Evolutionary conservation across 2,797 vertebrate genomes (phyloP).

Genomic region (Tapera naevia): DNA sequence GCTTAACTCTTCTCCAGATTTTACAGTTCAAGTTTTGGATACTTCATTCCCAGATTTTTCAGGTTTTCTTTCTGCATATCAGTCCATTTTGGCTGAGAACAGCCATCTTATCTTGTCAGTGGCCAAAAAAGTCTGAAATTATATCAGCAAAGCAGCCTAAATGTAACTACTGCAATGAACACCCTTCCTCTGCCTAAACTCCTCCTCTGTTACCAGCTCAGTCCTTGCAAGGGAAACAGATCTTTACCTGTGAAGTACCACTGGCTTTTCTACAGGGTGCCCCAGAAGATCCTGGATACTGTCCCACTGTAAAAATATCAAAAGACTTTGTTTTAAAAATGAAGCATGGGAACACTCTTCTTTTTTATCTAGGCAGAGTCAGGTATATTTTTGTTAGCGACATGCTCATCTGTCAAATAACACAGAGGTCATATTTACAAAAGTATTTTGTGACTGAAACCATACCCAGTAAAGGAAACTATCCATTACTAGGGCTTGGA

Average conservation of each 20-base stretch:
- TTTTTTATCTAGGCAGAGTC: neutral
- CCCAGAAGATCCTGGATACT: conserved; percentile 95
- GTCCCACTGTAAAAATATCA: conserved; percentile 88
- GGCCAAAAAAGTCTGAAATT: neutral
- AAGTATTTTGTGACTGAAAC: neutral
- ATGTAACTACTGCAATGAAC: neutral
- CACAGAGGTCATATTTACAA: neutral
- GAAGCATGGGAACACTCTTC: neutral
- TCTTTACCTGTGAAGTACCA: conserved; percentile 94
- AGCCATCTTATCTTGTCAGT: neutral
- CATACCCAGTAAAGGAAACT: neutral
- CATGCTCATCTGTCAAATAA: neutral
- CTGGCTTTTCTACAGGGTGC: conserved; percentile 96
- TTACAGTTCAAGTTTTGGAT: neutral
- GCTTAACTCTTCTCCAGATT: neutral
- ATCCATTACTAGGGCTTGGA: neutral
- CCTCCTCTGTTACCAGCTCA: neutral
- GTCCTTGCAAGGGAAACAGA: neutral
- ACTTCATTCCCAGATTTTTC: neutral
- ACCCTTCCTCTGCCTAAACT: neutral
- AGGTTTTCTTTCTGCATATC: neutral
- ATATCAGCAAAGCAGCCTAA: neutral
- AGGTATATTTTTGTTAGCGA: neutral
- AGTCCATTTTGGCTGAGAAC: neutral
- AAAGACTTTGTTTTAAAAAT: neutral